These are phyloP conservation scores for Allophyes oxyacanthae DNA, from an alignment of 2,888 invertebrate genomes.

Conservation along the genomic window DNA sequence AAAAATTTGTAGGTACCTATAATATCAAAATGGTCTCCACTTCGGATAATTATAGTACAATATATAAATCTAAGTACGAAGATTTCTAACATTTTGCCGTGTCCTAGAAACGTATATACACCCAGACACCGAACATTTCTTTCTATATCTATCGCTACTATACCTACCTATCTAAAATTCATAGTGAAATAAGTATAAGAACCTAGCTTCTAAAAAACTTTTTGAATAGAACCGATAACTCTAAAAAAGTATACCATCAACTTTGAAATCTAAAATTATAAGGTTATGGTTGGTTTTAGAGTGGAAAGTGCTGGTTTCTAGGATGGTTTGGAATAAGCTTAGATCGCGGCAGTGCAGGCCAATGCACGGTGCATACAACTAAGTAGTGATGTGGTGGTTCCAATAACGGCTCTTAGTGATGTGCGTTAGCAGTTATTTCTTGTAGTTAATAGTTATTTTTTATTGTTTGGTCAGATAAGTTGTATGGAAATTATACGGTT, in stretches of 20 bases:
- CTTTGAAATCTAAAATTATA: slow-evolving; percentile 10
- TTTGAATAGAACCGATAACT: slow-evolving; percentile 26
- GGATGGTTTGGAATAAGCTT: slow-evolving; percentile 59
- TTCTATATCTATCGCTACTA: slow-evolving; percentile 84
- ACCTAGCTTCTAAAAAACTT: slow-evolving; percentile 84
- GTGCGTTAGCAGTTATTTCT: slow-evolving; percentile 38
- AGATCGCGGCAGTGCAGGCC: slow-evolving; percentile 84
- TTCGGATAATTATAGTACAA: slow-evolving; percentile 62
- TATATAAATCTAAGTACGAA: slow-evolving; percentile 68
- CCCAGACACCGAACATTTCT: slow-evolving; percentile 83
- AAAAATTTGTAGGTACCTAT: no score
- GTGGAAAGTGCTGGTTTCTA: slow-evolving; percentile 47
- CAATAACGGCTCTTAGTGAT: slow-evolving; percentile 55
- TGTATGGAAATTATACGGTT: neutral
- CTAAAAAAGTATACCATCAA: neutral
- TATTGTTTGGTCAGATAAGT: neutral
- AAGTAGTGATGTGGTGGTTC: slow-evolving; percentile 80
- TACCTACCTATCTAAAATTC: slow-evolving; percentile 88
- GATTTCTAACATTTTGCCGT: slow-evolving; percentile 84
- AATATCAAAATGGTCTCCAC: neutral
- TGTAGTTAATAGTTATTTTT: slow-evolving; percentile 13
- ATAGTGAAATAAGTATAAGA: slow-evolving; percentile 88
- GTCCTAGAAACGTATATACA: slow-evolving; percentile 86
- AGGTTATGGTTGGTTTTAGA: slow-evolving; percentile 48
- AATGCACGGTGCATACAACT: slow-evolving; percentile 89